phyloP scores from a whole-genome alignment of 2,797 vertebrate genomes.

The Gymnocypris eckloni region DNA sequence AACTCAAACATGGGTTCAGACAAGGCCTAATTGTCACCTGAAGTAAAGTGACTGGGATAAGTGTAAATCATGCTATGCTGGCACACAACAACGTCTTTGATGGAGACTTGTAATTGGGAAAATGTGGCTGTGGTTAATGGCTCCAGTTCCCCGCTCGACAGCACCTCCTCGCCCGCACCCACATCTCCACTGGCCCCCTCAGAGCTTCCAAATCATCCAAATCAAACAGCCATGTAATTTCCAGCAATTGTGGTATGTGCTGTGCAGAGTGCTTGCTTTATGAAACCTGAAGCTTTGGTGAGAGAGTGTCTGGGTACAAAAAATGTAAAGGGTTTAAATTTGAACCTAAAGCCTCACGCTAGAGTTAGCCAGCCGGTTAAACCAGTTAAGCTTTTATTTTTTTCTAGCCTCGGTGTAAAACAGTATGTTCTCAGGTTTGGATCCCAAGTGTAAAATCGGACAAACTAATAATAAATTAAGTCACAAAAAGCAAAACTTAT shows the following conservation, averaged over 20 bases:
- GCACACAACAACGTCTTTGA: conserved; percentile 64
- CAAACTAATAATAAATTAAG: conserved; percentile 22
- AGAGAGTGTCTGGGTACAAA: conserved; percentile 56
- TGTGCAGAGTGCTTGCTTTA: conserved; percentile 60
- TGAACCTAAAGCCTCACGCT: conserved; percentile 24
- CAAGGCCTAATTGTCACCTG: conserved; percentile 61
- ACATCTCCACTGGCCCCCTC: conserved; percentile 30
- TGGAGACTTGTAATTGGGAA: conserved; percentile 65
- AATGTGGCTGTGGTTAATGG: conserved; percentile 66
- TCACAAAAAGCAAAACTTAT: neutral
- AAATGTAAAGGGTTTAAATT: conserved; percentile 57
- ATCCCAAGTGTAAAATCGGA: conserved; percentile 13
- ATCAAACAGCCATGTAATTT: conserved; percentile 66
- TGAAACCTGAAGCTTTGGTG: conserved; percentile 62
- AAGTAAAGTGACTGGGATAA: conserved; percentile 62
- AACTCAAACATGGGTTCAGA: conserved; percentile 44
- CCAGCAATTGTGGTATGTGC: conserved; percentile 65
- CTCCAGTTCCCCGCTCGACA: conserved; percentile 35
- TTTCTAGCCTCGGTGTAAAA: neutral
- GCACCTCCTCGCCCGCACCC: conserved; percentile 21
- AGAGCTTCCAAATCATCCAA: conserved; percentile 61
- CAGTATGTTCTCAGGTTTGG: conserved; percentile 30
- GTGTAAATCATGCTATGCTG: conserved; percentile 63
- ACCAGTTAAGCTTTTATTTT: conserved; percentile 8
- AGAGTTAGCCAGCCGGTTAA: conserved; percentile 9